These are phyloP conservation scores for Brachyalestes nurse DNA, from an alignment of 2,797 vertebrate genomes.

Conservation along the genomic window DNA sequence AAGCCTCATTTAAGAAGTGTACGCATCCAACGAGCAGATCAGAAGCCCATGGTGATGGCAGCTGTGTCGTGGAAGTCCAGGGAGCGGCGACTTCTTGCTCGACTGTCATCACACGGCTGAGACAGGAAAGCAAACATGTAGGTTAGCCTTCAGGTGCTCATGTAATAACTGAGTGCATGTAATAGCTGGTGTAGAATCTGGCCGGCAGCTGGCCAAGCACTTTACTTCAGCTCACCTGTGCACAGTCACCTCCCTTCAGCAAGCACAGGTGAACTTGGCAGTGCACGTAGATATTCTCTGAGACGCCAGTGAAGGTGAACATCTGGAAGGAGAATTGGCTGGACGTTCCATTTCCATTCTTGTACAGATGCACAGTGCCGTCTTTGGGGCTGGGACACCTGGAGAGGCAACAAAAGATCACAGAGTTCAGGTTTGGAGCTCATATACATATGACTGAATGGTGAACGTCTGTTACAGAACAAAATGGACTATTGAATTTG, in stretches of 20 bases:
- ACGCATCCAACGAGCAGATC: not conserved
- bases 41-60: constrained; percentile 26
- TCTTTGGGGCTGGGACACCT: constrained; percentile 49
- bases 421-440: too few relatives aligned
- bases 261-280: constrained; percentile 53
- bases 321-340: constrained; percentile 42
- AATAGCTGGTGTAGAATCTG: not conserved
- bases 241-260: not conserved
- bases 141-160: not conserved
- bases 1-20: not conserved
- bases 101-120: constrained; percentile 57
- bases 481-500: too few relatives aligned
- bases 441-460: too few relatives aligned
- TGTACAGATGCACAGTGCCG: constrained; percentile 28
- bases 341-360: constrained; percentile 37
- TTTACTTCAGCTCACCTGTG: not conserved
- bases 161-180: too few relatives aligned
- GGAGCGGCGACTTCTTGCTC: constrained; percentile 47
- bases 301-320: constrained; percentile 41
- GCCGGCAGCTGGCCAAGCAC: not conserved
- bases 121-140: constrained; percentile 32
- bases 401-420: not conserved
- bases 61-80: constrained; percentile 40
- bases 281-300: constrained; percentile 43
- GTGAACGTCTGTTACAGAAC: too few relatives aligned